These are phyloP conservation scores for Capitulum mitella DNA, from an alignment of 2,888 invertebrate genomes.

Conservation along the genomic window DNA sequence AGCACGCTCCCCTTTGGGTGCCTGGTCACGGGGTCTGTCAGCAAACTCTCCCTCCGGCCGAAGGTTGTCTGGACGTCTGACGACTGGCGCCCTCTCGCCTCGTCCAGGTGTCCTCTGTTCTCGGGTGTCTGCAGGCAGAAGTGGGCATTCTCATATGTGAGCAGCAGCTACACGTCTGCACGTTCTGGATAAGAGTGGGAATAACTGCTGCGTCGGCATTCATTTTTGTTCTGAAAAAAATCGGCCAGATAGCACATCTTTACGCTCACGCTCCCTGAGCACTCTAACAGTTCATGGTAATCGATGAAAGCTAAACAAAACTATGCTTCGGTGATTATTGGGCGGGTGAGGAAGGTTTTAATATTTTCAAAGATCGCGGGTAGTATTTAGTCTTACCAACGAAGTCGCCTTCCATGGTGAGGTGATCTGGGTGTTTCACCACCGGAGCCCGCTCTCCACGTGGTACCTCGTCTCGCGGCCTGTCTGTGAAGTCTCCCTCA, in stretches of 20 bases:
- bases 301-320: too few relatives aligned
- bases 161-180: too few relatives aligned
- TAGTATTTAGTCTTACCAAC: background rate
- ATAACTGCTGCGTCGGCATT: too few relatives aligned
- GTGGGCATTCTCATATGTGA: too few relatives aligned
- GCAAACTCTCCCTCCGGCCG: slow-evolving; percentile 48
- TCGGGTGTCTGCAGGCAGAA: slow-evolving; percentile 38
- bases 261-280: too few relatives aligned
- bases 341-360: too few relatives aligned
- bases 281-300: too few relatives aligned
- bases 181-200: too few relatives aligned
- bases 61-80: slow-evolving; percentile 32
- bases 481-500: slow-evolving; percentile 34
- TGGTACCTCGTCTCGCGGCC: slow-evolving; percentile 35
- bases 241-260: too few relatives aligned
- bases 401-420: slow-evolving; percentile 37
- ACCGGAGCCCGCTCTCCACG: slow-evolving; percentile 32
- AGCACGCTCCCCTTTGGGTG: slow-evolving; percentile 47
- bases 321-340: too few relatives aligned
- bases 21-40: slow-evolving; percentile 38
- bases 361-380: background rate
- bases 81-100: slow-evolving; percentile 33
- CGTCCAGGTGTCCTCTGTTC: slow-evolving; percentile 36
- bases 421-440: slow-evolving; percentile 41
- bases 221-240: too few relatives aligned